Evolutionary conservation across 2,113 vertebrate genomes (phyloP).

Genomic region (Uria aalge): DNA sequence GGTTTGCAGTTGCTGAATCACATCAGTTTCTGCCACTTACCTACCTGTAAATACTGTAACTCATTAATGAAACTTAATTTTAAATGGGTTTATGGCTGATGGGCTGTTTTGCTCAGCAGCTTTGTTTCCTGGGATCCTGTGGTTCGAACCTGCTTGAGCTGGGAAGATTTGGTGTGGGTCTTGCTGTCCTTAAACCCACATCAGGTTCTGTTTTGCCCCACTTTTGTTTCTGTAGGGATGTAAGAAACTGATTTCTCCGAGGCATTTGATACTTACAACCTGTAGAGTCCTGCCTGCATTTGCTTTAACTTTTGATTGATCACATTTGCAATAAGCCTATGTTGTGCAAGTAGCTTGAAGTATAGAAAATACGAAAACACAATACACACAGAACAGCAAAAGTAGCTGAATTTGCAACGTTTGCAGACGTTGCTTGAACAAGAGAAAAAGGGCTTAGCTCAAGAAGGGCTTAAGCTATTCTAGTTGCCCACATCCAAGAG

Average conservation of each 20-base stretch:
- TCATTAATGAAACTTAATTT: background rate
- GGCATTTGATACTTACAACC: background rate
- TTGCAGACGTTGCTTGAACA: background rate
- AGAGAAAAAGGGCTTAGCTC: background rate
- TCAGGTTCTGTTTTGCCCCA: background rate
- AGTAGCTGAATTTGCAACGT: background rate
- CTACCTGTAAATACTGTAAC: background rate
- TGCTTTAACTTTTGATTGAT: background rate
- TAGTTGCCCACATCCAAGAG: background rate
- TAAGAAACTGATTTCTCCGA: background rate
- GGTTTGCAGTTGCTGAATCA: background rate
- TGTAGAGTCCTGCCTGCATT: background rate
- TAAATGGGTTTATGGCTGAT: background rate
- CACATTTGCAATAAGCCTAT: accelerated
- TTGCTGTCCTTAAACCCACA: background rate
- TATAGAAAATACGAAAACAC: background rate
- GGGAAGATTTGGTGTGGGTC: background rate
- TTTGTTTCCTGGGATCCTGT: background rate
- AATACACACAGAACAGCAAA: background rate
- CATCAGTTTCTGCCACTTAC: background rate
- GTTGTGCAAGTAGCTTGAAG: background rate
- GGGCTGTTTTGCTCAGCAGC: background rate
- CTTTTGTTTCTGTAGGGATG: background rate
- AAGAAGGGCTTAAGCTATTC: background rate
- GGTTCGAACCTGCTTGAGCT: background rate